Evolutionary conservation across 2,888 invertebrate species (phyloP).

Genomic region (Microctonus hyperodae): DNA sequence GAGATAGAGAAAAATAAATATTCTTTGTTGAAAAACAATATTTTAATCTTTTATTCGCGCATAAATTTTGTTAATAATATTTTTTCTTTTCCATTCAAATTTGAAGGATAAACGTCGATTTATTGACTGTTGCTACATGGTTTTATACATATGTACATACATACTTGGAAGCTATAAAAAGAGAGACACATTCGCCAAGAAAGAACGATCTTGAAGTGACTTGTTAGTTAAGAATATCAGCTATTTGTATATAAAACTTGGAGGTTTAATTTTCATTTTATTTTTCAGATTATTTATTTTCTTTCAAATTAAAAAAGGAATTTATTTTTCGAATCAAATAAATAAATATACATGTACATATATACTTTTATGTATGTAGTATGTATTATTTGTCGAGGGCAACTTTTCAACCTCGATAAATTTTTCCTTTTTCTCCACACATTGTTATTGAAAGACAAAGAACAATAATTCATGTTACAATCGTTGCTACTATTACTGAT

Average conservation of each 20-base stretch:
- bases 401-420: background rate
- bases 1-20: background rate
- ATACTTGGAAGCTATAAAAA: slow-evolving; percentile 1
- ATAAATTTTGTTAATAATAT: background rate
- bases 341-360: no score
- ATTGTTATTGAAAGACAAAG: background rate
- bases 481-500: background rate
- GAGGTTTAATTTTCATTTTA: background rate
- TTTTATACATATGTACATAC: background rate
- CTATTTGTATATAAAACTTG: background rate
- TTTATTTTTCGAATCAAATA: background rate
- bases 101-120: background rate
- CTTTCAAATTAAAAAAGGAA: background rate
- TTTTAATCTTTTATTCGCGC: background rate
- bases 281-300: background rate
- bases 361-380: no score
- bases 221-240: slow-evolving; percentile 8
- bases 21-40: background rate
- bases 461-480: background rate
- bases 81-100: background rate
- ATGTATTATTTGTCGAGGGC: background rate
- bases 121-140: background rate
- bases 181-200: slow-evolving; percentile 6
- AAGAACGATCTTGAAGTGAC: slow-evolving; percentile 12
- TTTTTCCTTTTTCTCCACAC: background rate